Conservation (phyloP, 1,140 invertebrate genomes). For the Psix sp. region DNA sequence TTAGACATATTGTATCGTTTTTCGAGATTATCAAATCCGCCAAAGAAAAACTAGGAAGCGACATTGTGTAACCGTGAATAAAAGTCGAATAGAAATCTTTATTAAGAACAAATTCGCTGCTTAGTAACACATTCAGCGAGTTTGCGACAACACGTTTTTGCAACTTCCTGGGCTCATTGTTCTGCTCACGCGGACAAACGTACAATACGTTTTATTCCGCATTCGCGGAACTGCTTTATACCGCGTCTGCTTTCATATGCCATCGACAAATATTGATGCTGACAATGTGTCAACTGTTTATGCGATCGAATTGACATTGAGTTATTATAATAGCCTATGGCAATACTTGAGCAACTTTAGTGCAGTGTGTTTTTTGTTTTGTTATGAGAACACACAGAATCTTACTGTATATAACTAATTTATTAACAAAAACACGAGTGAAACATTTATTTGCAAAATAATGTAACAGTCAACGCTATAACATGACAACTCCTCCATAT, state of each 20-base stretch:
- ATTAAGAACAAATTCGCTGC: slow-evolving; percentile 30
- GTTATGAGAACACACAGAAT: too few relatives aligned
- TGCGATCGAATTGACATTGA: slow-evolving; percentile 1
- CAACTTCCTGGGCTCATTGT: slow-evolving; percentile 28
- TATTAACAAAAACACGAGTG: neutral
- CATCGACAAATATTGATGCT: slow-evolving; percentile 32
- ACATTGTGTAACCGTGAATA: slow-evolving; percentile 43
- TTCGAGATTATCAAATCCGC: slow-evolving; percentile 48
- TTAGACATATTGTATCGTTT: slow-evolving; percentile 46
- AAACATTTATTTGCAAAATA: neutral
- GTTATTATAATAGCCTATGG: neutral
- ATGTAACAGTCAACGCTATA: too few relatives aligned
- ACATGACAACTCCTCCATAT: too few relatives aligned
- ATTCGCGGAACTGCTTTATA: slow-evolving; percentile 9
- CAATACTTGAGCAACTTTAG: neutral
- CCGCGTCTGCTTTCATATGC: slow-evolving; percentile 2
- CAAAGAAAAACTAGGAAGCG: slow-evolving; percentile 33
- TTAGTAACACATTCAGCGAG: slow-evolving; percentile 31
- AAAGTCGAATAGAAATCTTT: slow-evolving; percentile 32
- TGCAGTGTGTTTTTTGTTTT: neutral
- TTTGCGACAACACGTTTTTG: slow-evolving; percentile 17
- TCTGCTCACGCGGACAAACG: slow-evolving; percentile 5
- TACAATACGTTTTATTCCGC: slow-evolving; percentile 23
- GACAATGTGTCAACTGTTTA: slow-evolving; percentile 13
- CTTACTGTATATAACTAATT: too few relatives aligned